Evolutionary conservation across 2,113 vertebrate genomes (phyloP), one percentile per base, ranked within the genome.

Genomic region (Psettodes erumei): DNA sequence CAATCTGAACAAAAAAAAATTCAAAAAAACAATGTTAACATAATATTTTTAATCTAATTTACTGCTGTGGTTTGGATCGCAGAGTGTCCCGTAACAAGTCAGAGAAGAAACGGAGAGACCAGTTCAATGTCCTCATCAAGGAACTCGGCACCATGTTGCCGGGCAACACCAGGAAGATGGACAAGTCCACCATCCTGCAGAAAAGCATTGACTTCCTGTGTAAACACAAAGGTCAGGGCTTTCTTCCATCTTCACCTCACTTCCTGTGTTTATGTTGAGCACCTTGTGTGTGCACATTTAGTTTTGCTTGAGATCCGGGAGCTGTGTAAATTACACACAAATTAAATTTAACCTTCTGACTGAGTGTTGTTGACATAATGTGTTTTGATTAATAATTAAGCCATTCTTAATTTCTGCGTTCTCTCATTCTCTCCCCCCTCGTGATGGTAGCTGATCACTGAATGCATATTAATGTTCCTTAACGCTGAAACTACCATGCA

Each of bases 51-150:
- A 21, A 12, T 56, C 9, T 11, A 55, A 47, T 51, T 19, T 16
- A 6, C 30, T 10, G 30, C 35, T 28, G 11, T 68, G 18, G 3
- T 38, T 83, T 75, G 18, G 12, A 38, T 71, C 45, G 9, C 23
- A 99, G 98, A 62, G 97, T 97, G 86, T 99, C 98, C 87, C 96
- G 98, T 87, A 99, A 99, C 91, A 99, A 98, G 89, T 99, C 98
- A 3, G 98, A 99, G 90, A 99, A 99, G 94, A 99, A 98, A 86
- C 95, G 98, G 60, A 94, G 98, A 93, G 98, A 99, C 94, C 98
- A 99, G 77, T 99, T 99, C 94, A 99, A 99, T 96, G 95, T 98
- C 42, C 98, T 99, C 90, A 99, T 99, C 95, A 99, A 99, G 92
- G 98, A 99, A 78, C 92, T 99, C 83, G 96, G 98, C 83, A 98